Base-by-base conservation (phyloP, 2,888 invertebrate species). In the Chelonus formosanus region DNA sequence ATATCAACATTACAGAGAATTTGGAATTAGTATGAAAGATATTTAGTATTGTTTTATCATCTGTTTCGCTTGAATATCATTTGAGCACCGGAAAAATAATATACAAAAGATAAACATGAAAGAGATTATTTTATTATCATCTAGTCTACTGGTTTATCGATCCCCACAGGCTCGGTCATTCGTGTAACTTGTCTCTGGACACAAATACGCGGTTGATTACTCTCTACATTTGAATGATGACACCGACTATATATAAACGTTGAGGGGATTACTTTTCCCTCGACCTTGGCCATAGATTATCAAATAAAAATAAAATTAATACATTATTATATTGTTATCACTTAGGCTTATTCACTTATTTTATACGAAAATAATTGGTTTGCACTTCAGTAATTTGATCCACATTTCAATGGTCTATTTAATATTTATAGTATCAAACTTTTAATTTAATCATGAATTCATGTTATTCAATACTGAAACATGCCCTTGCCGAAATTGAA, bases 261-360 rank as follows among this genome's bases (percentile, higher is more conserved):
- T 8, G 36, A 52, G 32, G 52, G 53, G 53, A 52, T 61, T 35
- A 48, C 43, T 52, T 50, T 60, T 32, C 45, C 48, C 59, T 53
- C 64, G 64, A 65, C 64, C 64, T 65, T 65, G 64, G 64, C 64
- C 64, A 50, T 59, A 58, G 54, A 45, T 45, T 45, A 55, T 65
- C 44, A 45, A 52, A 57, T 50, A 20, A 36, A 40, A 63, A 54
- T 57, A 57, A 50, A 50, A 50, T 20, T 4, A 47, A 50, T 40
- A 20, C 20, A 20, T 20, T 20, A 20, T 20, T 20, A 20, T 20
- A 20, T 20, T 20, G 20, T 20, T 20, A 20, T 20, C 20, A 20
- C 20, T 20, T 20, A 20, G 20, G 20, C 20, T 20, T 20, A 20
- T 20, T 20, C 20, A 20, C 20, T 20, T 20, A 20, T 20, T 20